Conservation (phyloP, 2,113 vertebrate genomes). For the Pimephales promelas region DNA sequence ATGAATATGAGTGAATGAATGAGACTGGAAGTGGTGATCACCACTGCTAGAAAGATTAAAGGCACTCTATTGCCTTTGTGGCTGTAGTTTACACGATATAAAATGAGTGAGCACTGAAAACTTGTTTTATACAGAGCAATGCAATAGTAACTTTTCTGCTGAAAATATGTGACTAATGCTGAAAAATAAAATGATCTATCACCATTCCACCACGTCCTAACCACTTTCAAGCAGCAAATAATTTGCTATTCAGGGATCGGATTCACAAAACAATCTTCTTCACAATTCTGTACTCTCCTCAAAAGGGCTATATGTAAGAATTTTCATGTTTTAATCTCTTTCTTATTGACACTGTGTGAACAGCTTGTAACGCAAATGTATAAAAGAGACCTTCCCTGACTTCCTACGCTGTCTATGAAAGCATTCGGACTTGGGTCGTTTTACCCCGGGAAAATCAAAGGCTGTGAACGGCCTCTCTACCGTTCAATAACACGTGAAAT, state of each 20-base stretch:
- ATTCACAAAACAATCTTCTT: background rate
- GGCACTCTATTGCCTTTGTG: conserved; percentile 52
- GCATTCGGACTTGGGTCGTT: too few relatives aligned
- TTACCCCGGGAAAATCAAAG: too few relatives aligned
- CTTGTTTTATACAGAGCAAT: background rate
- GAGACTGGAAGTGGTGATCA: conserved; percentile 3
- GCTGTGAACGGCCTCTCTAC: too few relatives aligned
- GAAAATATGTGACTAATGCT: background rate
- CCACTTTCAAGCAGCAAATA: background rate
- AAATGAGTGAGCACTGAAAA: conserved; percentile 1
- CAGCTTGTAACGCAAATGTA: too few relatives aligned
- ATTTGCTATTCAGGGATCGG: background rate
- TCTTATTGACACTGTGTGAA: too few relatives aligned
- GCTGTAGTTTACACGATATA: conserved; percentile 32
- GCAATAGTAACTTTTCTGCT: background rate
- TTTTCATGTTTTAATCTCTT: too few relatives aligned
- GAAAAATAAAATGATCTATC: conserved; percentile 12
- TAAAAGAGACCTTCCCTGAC: too few relatives aligned
- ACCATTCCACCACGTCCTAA: background rate
- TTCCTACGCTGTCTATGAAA: too few relatives aligned
- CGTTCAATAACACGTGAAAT: too few relatives aligned
- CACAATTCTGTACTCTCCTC: too few relatives aligned
- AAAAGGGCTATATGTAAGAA: too few relatives aligned
- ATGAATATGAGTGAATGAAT: conserved; percentile 6
- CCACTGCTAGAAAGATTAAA: conserved; percentile 29